Evolutionary conservation across 2,113 vertebrate genomes (phyloP), one percentile per base, ranked within the genome.

Genomic region (Callipepla squamata): DNA sequence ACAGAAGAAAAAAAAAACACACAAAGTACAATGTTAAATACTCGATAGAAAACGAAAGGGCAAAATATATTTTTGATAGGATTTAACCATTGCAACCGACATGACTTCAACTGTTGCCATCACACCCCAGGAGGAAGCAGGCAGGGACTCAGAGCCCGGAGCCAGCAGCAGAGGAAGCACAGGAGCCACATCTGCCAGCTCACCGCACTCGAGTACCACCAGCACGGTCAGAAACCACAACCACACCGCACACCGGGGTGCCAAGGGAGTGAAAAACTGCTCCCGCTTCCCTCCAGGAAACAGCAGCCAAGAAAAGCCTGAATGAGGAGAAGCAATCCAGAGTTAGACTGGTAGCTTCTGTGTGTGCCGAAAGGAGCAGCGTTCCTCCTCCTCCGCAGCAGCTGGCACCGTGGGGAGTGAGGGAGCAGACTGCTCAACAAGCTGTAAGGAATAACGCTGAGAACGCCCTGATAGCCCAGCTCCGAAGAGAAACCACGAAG

Each of bases 401-500:
- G 10, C 13, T 28, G 0, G 1, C 30, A 40, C 16, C 25, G 38
- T 17, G 51, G 63, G 48, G 36, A 40, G 22, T 7, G 18, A 58
- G 28, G 42, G n/a, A 36, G n/a, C 20, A 4, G 20, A 44, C 51
- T 47, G 26, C 57, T 84, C 83, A 14, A n/a, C 68, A 76, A 65
- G 59, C 59, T 74, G 22, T n/a, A 48, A 74, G 55, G 57, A 92
- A 28, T 32, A 65, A 66, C 0, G 10, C 50, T 69, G n/a, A 62
- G 51, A 83, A 84, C 9, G 65, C 26, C 50, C 48, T 38, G 53
- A 94, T 65, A 95, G 91, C 77, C 80, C 75, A 78, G 80, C 90
- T 91, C 74, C 63, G 85, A 73, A 83, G 61, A 57, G 85, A 94
- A 94, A 87, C 89, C 93, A 93, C 76, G 78, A 80, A 85, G 57